Base-by-base conservation (phyloP, 2,888 invertebrate species). In the Rhimphoctona megacephalus region DNA sequence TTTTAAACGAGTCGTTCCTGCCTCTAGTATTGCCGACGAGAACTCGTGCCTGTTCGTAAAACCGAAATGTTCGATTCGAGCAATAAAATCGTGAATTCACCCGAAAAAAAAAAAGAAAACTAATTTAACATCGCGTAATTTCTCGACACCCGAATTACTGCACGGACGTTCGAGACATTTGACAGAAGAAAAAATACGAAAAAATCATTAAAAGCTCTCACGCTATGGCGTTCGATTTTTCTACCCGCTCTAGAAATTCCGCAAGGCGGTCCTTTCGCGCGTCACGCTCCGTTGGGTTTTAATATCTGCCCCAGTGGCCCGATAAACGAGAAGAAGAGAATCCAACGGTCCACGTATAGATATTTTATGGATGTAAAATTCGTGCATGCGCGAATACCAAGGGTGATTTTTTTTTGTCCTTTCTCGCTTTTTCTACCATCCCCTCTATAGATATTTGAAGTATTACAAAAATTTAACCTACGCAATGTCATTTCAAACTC, bases 251-350 rank as follows among this genome's bases (percentile, higher is more conserved):
- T 57, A 77, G 46, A 79, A 83, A 86, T 84, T 86, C 84, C 81
- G 81, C 83, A 78, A 81, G 81, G 69, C 78, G 84, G 74, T 86
- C 69, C 78, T 81, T 66, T 83, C 80, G 61, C 82, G 82, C 54
- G 36, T 49, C 69, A 81, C 84, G 86, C 86, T 81, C 78, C 74
- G 76, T 78, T 81, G 86, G 84, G 81, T 83, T 86, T 86, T 81
- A 81, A 83, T 86, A 86, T 84, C 83, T 81, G 81, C 81, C 86
- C 86, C 77, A 81, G 86, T 86, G 74, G 84, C 84, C 83, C 84
- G 84, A 86, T 84, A 84, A 86, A 81, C 81, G 78, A 73, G 74
- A 33, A 67, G 76, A 81, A 57, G 83, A 66, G 74, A 81, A 80
- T 74, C 69, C 66, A 30, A 25, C 43, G 43, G 52, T 67, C 22